Evolutionary conservation across 2,888 invertebrate species (phyloP).

Genomic region (Corbicula japonica): DNA sequence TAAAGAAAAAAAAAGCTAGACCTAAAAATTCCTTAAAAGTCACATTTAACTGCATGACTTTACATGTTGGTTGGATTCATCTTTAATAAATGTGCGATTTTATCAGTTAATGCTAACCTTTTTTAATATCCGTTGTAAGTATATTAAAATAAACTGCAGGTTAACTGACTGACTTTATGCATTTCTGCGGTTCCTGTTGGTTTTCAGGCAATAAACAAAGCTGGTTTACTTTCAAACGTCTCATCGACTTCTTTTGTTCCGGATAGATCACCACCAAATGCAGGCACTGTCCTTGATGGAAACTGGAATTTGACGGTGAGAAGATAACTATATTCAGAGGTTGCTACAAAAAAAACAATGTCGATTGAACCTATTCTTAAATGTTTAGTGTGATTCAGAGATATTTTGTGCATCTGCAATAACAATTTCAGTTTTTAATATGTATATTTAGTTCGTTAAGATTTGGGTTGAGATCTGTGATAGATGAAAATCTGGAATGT

Average conservation of each 20-base stretch:
- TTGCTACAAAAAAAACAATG: no score
- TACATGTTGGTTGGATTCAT: no score
- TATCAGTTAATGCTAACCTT: no score
- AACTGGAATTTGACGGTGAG: slow-evolving; percentile 14
- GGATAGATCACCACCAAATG: slow-evolving; percentile 46
- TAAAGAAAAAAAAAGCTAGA: no score
- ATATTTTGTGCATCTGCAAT: not conserved
- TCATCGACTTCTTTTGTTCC: slow-evolving; percentile 17
- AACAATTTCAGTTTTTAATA: not conserved
- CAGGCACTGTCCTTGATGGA: slow-evolving; percentile 53
- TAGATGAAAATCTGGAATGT: not conserved
- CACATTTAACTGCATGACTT: not conserved
- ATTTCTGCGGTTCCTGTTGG: not conserved
- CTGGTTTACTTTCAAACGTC: slow-evolving; percentile 28
- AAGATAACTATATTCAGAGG: no score
- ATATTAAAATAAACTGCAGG: no score
- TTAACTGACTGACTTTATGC: not conserved
- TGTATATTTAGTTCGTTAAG: not conserved
- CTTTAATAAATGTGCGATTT: no score
- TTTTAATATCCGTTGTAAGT: no score
- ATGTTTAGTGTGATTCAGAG: not conserved
- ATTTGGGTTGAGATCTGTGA: not conserved
- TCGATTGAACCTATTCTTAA: not conserved
- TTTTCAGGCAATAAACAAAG: slow-evolving; percentile 50
- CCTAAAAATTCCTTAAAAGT: not conserved